These are phyloP conservation scores for Heliconius sara DNA, from an alignment of 2,888 invertebrate genomes.

Conservation along the genomic window DNA sequence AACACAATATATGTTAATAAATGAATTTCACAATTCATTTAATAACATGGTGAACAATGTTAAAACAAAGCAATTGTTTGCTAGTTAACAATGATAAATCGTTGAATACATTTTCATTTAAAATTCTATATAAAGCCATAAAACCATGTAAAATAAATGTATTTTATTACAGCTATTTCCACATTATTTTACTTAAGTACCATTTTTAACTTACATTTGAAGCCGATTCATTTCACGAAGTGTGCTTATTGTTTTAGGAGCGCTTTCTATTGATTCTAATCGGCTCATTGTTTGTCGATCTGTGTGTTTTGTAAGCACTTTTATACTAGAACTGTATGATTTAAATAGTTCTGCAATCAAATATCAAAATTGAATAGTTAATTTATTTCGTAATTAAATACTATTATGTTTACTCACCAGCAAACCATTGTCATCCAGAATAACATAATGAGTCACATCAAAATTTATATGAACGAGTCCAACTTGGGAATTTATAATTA, in stretches of 20 bases:
- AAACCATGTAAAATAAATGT: no score
- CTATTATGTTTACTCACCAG: no score
- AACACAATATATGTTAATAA: no score
- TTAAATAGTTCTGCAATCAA: not conserved
- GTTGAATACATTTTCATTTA: no score
- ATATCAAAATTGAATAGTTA: conserved; percentile 4
- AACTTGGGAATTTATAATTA: no score
- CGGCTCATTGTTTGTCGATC: not conserved
- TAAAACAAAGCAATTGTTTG: no score
- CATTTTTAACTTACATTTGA: not conserved
- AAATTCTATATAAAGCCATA: no score
- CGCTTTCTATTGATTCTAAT: not conserved
- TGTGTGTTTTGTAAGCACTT: conserved; percentile 12
- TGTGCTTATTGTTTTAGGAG: conserved; percentile 1
- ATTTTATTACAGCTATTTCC: no score
- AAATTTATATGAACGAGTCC: not conserved
- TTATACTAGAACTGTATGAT: not conserved
- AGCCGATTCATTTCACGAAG: conserved; percentile 9
- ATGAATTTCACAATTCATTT: no score
- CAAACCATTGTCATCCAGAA: not conserved
- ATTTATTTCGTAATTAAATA: not conserved
- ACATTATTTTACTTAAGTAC: not conserved
- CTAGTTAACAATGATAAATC: no score
- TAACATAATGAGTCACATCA: not conserved
- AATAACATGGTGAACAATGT: no score